Conservation (phyloP, 2,888 invertebrate species). For the Tenthredo scrophulariae region DNA sequence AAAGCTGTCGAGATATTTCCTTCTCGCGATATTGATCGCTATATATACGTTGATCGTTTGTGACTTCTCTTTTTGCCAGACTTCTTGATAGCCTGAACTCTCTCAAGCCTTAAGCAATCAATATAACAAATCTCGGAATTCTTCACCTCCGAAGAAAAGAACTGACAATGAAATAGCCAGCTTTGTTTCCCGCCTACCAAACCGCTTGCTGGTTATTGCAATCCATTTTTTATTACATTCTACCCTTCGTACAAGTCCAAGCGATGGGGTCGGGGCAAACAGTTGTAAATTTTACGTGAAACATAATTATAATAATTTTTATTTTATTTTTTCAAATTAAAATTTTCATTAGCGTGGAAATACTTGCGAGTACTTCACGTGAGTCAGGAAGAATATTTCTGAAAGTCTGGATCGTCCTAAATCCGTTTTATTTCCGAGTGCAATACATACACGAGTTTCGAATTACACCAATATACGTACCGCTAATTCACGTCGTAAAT, state of each 20-base stretch:
- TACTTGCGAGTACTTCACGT: background rate
- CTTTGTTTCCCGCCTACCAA: background rate
- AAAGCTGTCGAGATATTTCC: background rate
- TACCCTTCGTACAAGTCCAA: background rate
- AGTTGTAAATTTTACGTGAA: background rate
- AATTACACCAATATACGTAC: background rate
- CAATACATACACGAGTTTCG: background rate
- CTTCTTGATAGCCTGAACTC: background rate
- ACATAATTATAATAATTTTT: background rate
- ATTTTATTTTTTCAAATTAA: background rate
- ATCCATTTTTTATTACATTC: background rate
- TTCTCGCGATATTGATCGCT: background rate
- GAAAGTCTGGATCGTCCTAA: background rate
- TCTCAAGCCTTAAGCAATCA: slow-evolving; percentile 12
- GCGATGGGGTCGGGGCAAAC: background rate
- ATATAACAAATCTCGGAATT: background rate
- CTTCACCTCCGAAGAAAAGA: background rate
- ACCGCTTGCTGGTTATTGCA: background rate
- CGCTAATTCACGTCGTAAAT: background rate
- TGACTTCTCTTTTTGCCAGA: background rate
- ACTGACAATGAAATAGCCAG: slow-evolving; percentile 1
- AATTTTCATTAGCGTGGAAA: background rate
- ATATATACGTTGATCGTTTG: background rate
- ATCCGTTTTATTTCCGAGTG: background rate
- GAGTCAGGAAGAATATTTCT: background rate